These are phyloP conservation scores for Aporophyla lueneburgensis DNA, from an alignment of 2,888 invertebrate genomes.

Conservation along the genomic window DNA sequence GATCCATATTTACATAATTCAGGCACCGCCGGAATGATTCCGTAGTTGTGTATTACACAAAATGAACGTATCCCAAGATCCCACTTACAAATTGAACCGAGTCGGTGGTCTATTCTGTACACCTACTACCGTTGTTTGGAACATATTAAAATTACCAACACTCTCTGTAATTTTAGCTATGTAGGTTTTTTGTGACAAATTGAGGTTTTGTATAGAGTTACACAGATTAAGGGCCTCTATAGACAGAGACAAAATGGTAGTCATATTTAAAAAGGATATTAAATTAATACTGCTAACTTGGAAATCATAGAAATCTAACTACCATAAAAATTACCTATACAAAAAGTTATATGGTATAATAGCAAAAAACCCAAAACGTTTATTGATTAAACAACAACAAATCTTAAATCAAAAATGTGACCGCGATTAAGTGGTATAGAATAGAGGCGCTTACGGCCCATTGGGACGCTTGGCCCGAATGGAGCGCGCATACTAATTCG, in stretches of 20 bases:
- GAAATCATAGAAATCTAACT: background rate
- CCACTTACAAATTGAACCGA: slow-evolving; percentile 88
- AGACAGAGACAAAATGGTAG: background rate
- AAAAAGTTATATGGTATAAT: background rate
- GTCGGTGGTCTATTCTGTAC: slow-evolving; percentile 81
- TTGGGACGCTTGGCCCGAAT: slow-evolving; percentile 84
- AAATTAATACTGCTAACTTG: background rate
- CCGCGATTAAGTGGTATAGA: slow-evolving; percentile 71
- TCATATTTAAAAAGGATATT: background rate
- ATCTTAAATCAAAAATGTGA: slow-evolving; percentile 58
- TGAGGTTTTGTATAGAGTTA: background rate
- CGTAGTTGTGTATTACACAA: slow-evolving; percentile 87
- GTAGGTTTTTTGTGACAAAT: background rate
- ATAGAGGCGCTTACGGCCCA: slow-evolving; percentile 82
- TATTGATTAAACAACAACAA: slow-evolving; percentile 47
- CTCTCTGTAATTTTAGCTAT: background rate
- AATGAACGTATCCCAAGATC: slow-evolving; percentile 91
- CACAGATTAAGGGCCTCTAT: background rate
- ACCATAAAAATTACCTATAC: background rate
- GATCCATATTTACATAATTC: slow-evolving; percentile 87
- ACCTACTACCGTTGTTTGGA: slow-evolving; percentile 32
- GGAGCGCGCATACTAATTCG: slow-evolving; percentile 90
- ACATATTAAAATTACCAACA: slow-evolving; percentile 31
- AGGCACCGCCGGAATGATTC: slow-evolving; percentile 82
- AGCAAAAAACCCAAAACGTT: slow-evolving; percentile 9